Evolutionary conservation across 2,113 vertebrate genomes (phyloP).

Genomic region (Pristiophorus japonicus): DNA sequence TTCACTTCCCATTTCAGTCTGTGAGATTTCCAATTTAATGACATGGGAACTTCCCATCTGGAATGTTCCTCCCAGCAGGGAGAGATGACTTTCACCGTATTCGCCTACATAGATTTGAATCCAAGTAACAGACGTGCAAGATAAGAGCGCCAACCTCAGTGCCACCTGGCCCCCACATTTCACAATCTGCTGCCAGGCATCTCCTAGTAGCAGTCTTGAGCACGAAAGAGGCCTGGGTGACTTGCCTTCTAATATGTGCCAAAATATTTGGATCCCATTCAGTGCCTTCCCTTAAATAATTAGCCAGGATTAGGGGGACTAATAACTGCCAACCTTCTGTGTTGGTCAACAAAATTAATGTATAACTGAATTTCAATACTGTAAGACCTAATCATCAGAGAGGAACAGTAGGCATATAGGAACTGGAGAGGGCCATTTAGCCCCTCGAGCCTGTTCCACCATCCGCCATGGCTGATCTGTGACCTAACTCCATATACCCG

Average conservation of each 20-base stretch:
- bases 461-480: no score
- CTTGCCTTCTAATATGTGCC: neutral
- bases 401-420: neutral
- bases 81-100: neutral
- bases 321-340: neutral
- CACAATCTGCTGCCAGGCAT: no score
- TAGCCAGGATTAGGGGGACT: neutral
- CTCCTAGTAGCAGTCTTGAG: no score
- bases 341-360: neutral
- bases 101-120: neutral
- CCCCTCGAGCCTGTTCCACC: no score
- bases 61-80: neutral
- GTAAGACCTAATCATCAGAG: neutral
- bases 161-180: no score
- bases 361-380: neutral
- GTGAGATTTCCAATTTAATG: neutral
- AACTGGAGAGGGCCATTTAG: no score
- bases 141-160: no score
- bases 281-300: neutral
- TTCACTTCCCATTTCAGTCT: neutral
- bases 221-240: no score
- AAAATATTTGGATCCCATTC: neutral
- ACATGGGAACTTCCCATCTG: neutral
- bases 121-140: neutral
- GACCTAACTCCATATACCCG: no score